A percentile compares a stretch with the other conserved stretches of the same genome.
Conservation (phyloP, 2,888 invertebrate species). For the Diogma glabrata region DNA sequence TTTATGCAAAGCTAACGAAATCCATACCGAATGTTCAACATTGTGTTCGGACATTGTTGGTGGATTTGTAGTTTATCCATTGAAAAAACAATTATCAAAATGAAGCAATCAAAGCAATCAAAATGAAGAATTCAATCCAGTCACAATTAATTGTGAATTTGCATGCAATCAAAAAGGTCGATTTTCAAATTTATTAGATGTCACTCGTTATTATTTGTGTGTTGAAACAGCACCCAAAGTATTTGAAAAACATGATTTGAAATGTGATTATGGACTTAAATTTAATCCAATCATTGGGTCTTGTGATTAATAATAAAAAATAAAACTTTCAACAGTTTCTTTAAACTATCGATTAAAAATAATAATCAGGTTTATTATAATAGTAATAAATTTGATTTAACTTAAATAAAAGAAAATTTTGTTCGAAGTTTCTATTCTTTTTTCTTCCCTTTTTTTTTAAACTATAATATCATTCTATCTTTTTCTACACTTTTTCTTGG, state of each 20-base stretch:
- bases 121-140: background rate
- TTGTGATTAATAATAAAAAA: too few relatives aligned
- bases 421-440: too few relatives aligned
- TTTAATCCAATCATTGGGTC: background rate
- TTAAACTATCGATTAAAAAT: too few relatives aligned
- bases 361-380: too few relatives aligned
- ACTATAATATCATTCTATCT: too few relatives aligned
- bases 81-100: background rate
- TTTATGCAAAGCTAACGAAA: background rate
- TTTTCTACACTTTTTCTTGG: too few relatives aligned
- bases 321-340: too few relatives aligned
- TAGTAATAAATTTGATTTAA: too few relatives aligned
- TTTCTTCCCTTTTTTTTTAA: too few relatives aligned
- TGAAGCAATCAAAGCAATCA: background rate
- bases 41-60: background rate
- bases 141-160: background rate
- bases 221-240: background rate
- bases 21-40: background rate
- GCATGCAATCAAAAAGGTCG: background rate
- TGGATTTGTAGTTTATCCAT: background rate
- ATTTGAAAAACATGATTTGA: slow-evolving; percentile 1
- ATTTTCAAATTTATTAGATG: background rate
- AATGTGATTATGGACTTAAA: background rate
- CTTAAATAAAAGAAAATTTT: too few relatives aligned
- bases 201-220: background rate